Conservation (phyloP, 2,797 vertebrate species). For the Garrulus glandarius region DNA sequence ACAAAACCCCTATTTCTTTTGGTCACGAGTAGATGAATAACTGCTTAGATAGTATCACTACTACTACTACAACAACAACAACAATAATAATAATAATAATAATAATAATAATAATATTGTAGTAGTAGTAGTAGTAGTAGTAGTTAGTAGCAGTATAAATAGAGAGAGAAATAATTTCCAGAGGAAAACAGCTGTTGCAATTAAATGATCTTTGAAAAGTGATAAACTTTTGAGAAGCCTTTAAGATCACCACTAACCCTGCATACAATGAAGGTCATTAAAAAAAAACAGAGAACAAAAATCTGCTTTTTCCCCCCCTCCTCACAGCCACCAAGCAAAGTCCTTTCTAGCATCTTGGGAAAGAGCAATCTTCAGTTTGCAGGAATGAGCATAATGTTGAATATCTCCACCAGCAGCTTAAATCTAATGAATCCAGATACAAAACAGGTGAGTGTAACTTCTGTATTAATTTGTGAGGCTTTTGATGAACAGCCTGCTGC, state of each 20-base stretch:
- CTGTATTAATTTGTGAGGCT: neutral
- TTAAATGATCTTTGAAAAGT: neutral
- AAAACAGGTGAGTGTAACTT: constrained; percentile 86
- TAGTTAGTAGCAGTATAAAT: neutral
- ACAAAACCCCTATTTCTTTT: neutral
- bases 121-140: neutral
- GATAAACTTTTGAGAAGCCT: neutral
- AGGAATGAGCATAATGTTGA: constrained; percentile 94
- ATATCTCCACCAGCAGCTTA: constrained; percentile 96
- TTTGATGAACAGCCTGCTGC: neutral
- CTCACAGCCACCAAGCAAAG: constrained; percentile 90
- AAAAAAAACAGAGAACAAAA: neutral
- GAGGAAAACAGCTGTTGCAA: neutral
- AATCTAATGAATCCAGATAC: constrained; percentile 95
- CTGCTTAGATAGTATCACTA: neutral
- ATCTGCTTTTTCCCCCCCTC: neutral
- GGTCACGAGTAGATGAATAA: neutral
- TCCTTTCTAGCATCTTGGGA: constrained; percentile 90
- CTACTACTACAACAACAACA: neutral
- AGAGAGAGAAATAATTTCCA: neutral
- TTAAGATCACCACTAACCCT: neutral
- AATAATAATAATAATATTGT: no score
- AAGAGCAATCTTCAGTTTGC: constrained; percentile 98
- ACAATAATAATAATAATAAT: no score
- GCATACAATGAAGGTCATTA: neutral